These are phyloP conservation scores for Mimachlamys varia DNA, from an alignment of 2,888 invertebrate genomes.

Conservation along the genomic window DNA sequence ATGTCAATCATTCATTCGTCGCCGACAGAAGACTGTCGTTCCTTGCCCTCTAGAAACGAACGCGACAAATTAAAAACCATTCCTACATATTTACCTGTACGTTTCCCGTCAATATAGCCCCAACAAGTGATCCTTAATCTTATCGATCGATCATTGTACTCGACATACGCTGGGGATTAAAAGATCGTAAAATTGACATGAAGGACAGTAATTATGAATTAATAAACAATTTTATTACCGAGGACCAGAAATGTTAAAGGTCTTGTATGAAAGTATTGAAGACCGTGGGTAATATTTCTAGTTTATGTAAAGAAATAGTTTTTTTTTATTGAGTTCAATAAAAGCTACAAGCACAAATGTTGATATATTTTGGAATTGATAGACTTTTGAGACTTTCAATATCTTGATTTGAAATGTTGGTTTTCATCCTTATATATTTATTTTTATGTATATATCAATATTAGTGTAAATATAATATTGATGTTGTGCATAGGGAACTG, in stretches of 20 bases:
- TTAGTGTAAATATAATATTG: too few relatives aligned
- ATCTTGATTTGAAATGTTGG: too few relatives aligned
- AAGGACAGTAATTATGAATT: neutral
- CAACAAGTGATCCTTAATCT: neutral
- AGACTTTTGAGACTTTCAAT: too few relatives aligned
- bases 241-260: neutral
- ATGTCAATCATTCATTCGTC: neutral
- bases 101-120: neutral
- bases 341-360: too few relatives aligned
- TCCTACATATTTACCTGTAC: neutral
- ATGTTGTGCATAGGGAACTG: too few relatives aligned
- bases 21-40: neutral
- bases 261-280: neutral
- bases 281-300: neutral
- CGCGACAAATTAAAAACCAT: neutral
- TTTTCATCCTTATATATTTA: too few relatives aligned
- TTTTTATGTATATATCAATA: too few relatives aligned
- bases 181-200: neutral
- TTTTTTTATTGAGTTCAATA: too few relatives aligned
- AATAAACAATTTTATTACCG: neutral
- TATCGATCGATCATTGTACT: neutral
- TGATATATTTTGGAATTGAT: too few relatives aligned
- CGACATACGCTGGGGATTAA: neutral
- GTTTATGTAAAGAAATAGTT: too few relatives aligned
- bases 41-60: neutral